Evolutionary conservation across 2,113 vertebrate genomes (phyloP), one percentile per base, ranked within the genome.

Genomic region (rabbit (Oryctolagus cuniculus)): DNA sequence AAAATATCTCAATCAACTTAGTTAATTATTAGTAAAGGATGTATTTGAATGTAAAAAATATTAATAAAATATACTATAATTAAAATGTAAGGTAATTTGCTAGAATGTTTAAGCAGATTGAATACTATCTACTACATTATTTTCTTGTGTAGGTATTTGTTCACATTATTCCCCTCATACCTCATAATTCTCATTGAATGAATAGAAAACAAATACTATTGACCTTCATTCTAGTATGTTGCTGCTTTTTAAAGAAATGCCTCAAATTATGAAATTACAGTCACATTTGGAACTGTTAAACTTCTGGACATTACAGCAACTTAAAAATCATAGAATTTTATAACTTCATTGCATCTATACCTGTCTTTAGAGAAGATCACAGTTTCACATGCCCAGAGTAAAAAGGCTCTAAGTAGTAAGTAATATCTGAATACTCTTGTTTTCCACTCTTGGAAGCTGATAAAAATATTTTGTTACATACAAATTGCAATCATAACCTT

Each of bases 181-280:
- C 6, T 77, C 36, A 77, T 81, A 49, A 87, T 63, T 90, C 44
- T 81, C 84, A 38, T 17, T 94, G 36, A 64, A 55, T 55, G 8
- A 81, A 4, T 58, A 92, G 49, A 95, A 87, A 22, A 90, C 6
- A 73, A 87, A 67, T 81, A 34, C 10, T 58, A 82, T 72, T 85
- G 55, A 49, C 63, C 77, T 61, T 34, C 29, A 73, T 36, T 89
- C 21, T 73, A 84, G 24, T 3, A 31, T 84, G 16, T 36, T 94
- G 31, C 66, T 93, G 49, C 5, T 81, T 91, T 86, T 82, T 4
- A 72, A 85, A 88, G 29, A 89, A 86, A 78, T 13, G 53, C 6
- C 73, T 90, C 58, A 51, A 96, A 91, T 93, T 83, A 91, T 38
- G 61, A 84, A 90, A 90, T 87, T 75, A 88, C 49, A 55, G 16